Conservation (phyloP, 2,113 vertebrate species). For the Cichladusa arquata region DNA sequence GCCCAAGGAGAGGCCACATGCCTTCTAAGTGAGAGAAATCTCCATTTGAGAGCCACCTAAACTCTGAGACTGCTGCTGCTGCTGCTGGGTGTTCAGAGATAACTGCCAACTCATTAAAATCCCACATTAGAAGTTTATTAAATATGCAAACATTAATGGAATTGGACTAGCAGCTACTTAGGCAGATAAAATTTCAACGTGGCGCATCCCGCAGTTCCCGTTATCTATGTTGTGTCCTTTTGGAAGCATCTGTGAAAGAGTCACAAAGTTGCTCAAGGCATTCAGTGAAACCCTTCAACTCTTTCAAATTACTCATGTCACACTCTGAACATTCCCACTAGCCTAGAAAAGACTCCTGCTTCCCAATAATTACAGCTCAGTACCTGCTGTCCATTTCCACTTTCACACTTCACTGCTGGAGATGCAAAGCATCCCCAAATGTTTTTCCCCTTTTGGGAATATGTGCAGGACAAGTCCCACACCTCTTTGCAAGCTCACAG, state of each 20-base stretch:
- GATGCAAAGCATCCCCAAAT: not conserved
- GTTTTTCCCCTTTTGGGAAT: not conserved
- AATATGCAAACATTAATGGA: conserved; percentile 51
- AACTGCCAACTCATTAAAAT: conserved; percentile 50
- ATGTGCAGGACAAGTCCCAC: not conserved
- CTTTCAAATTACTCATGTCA: not conserved
- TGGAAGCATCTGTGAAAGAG: not conserved
- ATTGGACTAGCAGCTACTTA: conserved; percentile 10
- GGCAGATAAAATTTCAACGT: not conserved
- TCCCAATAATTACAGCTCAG: not conserved
- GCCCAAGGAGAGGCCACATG: not conserved
- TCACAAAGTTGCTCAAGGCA: not conserved
- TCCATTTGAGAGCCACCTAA: not conserved
- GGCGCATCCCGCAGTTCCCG: not conserved
- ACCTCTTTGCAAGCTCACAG: not conserved
- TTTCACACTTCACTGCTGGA: not conserved
- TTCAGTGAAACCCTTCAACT: not conserved
- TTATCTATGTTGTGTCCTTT: not conserved
- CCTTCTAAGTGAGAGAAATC: not conserved
- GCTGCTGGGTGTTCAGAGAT: conserved; percentile 36
- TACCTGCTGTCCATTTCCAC: not conserved
- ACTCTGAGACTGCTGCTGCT: not conserved
- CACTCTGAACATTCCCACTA: not conserved
- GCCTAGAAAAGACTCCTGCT: not conserved
- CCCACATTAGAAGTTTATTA: conserved; percentile 30